Conservation (phyloP, 2,113 vertebrate species). For the Spermophilus dauricus region DNA sequence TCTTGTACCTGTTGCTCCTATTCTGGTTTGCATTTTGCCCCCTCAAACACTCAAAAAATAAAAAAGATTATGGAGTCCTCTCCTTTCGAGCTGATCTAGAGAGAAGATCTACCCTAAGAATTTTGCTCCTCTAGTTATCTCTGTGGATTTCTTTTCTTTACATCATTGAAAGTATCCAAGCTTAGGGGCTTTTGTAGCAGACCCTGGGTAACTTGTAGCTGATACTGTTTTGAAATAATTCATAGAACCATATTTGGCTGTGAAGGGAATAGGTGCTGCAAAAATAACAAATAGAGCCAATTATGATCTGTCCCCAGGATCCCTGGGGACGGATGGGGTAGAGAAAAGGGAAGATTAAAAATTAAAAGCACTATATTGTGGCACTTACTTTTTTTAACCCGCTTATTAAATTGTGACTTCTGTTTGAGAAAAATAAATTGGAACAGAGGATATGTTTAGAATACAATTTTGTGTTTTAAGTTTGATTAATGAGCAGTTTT, state of each 20-base stretch:
- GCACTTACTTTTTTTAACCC: slow-evolving; percentile 60
- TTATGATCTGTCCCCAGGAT: slow-evolving; percentile 49
- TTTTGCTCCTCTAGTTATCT: background rate
- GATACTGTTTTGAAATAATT: slow-evolving; percentile 64
- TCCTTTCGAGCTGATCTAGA: background rate
- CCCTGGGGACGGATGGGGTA: background rate
- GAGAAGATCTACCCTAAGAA: background rate
- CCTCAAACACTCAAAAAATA: background rate
- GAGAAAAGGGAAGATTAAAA: background rate
- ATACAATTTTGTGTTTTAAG: slow-evolving; percentile 69
- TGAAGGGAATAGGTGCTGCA: slow-evolving; percentile 59
- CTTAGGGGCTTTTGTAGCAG: slow-evolving; percentile 9
- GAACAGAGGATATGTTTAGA: slow-evolving; percentile 71
- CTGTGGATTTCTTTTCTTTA: slow-evolving; percentile 32
- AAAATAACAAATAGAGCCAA: slow-evolving; percentile 59
- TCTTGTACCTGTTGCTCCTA: background rate
- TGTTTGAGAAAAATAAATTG: slow-evolving; percentile 72
- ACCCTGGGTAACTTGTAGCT: slow-evolving; percentile 38
- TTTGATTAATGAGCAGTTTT: slow-evolving; percentile 73
- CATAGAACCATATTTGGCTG: background rate
- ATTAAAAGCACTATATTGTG: slow-evolving; percentile 30
- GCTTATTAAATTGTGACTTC: slow-evolving; percentile 72
- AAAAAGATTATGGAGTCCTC: background rate
- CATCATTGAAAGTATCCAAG: background rate
- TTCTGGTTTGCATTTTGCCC: slow-evolving; percentile 20